Evolutionary conservation across 2,797 vertebrate genomes (phyloP).

Genomic region (Morelia viridis): DNA sequence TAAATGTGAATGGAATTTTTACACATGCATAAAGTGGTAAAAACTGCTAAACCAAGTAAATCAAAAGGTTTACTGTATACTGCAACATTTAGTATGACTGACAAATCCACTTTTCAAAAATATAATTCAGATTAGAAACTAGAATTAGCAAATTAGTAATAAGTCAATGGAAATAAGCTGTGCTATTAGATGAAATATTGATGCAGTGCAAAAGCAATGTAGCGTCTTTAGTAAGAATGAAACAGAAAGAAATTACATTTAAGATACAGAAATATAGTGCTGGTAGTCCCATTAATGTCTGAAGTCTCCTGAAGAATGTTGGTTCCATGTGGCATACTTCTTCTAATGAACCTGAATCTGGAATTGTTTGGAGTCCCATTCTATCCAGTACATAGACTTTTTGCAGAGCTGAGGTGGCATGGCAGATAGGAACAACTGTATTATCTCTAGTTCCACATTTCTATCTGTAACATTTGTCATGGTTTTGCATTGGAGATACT

Average conservation of each 20-base stretch:
- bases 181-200: not conserved
- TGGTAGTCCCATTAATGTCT: not conserved
- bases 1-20: not conserved
- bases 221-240: not conserved
- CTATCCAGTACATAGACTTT: not conserved
- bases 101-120: conserved; percentile 9
- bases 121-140: conserved; percentile 22
- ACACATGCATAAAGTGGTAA: not conserved
- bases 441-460: not conserved
- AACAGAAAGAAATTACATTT: not conserved
- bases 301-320: not conserved
- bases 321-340: not conserved
- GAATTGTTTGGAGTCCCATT: not conserved
- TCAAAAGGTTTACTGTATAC: not conserved
- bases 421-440: too few species aligned
- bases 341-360: not conserved
- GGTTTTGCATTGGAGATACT: not conserved
- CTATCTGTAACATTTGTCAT: not conserved
- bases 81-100: conserved; percentile 43
- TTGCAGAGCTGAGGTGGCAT: not conserved
- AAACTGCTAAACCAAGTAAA: not conserved
- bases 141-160: conserved; percentile 46
- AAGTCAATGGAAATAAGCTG: not conserved
- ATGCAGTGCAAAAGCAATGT: conserved; percentile 25
- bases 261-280: rapidly evolving